These are phyloP conservation scores for Plectrocnemia conspersa DNA, from an alignment of 1,140 invertebrate species.

Conservation along the genomic window DNA sequence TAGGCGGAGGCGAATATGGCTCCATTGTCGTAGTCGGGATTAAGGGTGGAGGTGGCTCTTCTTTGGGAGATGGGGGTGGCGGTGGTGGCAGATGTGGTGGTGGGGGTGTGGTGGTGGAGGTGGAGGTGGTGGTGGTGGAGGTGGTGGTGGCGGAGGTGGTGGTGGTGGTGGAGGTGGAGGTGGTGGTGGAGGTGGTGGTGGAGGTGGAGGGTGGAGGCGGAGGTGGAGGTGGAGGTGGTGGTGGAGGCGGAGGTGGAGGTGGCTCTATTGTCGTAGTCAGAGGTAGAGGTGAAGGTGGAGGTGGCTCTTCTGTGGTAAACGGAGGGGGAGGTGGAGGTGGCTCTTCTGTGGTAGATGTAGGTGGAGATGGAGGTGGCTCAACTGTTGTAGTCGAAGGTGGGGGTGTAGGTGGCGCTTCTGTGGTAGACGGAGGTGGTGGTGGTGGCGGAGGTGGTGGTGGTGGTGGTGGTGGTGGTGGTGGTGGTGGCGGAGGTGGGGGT, in stretches of 20 bases:
- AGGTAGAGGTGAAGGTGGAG: background rate
- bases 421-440: background rate
- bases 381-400: background rate
- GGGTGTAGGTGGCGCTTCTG: background rate
- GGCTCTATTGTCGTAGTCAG: background rate
- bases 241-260: background rate
- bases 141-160: background rate
- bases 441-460: background rate
- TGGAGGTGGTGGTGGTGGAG: background rate
- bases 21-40: too few relatives aligned
- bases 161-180: background rate
- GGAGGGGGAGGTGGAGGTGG: background rate
- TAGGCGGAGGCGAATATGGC: too few relatives aligned
- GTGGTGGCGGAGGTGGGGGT: background rate
- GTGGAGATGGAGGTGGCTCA: conserved; percentile 9
- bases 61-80: background rate
- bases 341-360: background rate
- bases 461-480: background rate
- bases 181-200: background rate
- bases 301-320: background rate
- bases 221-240: conserved; percentile 3
- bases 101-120: background rate
- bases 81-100: background rate
- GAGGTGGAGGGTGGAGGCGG: conserved; percentile 6
- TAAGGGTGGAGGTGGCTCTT: background rate